Evolutionary conservation across 2,113 vertebrate species (phyloP).

Genomic region (Athene noctua): DNA sequence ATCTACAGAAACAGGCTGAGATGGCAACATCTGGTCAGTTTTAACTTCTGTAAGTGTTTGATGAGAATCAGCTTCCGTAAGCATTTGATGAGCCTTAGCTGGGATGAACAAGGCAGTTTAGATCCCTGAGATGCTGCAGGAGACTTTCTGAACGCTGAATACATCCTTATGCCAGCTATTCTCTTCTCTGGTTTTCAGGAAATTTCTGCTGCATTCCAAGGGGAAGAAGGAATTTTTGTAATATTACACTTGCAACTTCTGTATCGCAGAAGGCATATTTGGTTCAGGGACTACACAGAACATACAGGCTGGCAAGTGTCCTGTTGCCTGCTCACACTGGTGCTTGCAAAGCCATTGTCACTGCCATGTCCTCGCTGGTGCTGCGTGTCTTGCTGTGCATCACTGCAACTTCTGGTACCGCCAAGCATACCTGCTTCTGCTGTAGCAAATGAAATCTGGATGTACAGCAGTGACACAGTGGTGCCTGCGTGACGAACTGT

Average conservation of each 20-base stretch:
- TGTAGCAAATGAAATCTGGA: not conserved
- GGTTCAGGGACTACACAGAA: not conserved
- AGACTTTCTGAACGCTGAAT: not conserved
- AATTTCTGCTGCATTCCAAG: not conserved
- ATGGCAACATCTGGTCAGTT: not conserved
- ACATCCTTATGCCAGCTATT: not conserved
- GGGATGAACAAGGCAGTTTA: not conserved
- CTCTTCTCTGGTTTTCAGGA: not conserved
- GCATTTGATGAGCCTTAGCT: not conserved
- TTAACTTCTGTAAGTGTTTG: not conserved
- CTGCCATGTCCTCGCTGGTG: fast-evolving
- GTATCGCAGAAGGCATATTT: not conserved
- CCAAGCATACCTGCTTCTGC: not conserved
- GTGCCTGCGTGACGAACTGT: not conserved
- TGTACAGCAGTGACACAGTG: not conserved
- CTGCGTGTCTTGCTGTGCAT: not conserved
- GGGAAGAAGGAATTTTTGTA: not conserved
- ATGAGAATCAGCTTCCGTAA: not conserved
- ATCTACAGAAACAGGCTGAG: not conserved
- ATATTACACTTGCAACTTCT: not conserved
- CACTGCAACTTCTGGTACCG: not conserved
- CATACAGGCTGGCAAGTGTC: not conserved
- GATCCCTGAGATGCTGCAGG: not conserved
- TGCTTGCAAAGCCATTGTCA: not conserved
- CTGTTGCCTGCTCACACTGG: too few species aligned